Evolutionary conservation across 2,797 vertebrate genomes (phyloP).

Genomic region (Numenius phaeopus): DNA sequence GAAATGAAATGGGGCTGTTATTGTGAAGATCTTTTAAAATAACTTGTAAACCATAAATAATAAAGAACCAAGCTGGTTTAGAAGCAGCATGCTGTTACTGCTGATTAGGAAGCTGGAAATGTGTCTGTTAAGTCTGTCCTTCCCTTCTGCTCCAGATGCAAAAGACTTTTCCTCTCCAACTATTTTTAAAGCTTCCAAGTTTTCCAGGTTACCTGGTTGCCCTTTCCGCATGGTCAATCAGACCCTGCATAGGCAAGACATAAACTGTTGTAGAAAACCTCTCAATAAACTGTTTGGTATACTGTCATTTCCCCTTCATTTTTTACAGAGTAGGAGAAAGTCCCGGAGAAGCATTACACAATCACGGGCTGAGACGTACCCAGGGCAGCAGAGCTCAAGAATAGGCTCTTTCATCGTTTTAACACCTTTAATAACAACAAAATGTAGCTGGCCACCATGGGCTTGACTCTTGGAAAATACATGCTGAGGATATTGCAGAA

Average conservation of each 20-base stretch:
- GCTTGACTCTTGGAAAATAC: neutral
- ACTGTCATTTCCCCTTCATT: neutral
- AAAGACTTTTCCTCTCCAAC: neutral
- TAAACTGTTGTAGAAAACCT: neutral
- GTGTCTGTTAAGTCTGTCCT: neutral
- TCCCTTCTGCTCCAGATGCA: neutral
- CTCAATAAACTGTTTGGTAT: neutral
- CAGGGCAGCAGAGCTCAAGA: neutral
- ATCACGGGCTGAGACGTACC: neutral
- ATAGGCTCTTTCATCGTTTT: neutral
- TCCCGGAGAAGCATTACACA: neutral
- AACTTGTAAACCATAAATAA: neutral
- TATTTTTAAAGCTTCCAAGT: neutral
- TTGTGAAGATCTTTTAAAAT: neutral
- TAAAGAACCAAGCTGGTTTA: neutral
- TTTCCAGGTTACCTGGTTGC: neutral
- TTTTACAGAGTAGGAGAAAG: neutral
- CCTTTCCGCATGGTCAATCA: neutral
- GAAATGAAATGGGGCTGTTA: neutral
- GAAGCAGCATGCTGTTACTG: neutral
- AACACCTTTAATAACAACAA: conserved; percentile 13
- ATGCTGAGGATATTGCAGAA: conserved; percentile 5
- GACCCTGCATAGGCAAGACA: rapidly evolving
- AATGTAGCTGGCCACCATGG: neutral
- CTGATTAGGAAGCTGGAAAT: neutral